Evolutionary conservation across 2,113 vertebrate genomes (phyloP), one percentile per base, ranked within the genome.

Genomic region (Neopipo cinnamomea): DNA sequence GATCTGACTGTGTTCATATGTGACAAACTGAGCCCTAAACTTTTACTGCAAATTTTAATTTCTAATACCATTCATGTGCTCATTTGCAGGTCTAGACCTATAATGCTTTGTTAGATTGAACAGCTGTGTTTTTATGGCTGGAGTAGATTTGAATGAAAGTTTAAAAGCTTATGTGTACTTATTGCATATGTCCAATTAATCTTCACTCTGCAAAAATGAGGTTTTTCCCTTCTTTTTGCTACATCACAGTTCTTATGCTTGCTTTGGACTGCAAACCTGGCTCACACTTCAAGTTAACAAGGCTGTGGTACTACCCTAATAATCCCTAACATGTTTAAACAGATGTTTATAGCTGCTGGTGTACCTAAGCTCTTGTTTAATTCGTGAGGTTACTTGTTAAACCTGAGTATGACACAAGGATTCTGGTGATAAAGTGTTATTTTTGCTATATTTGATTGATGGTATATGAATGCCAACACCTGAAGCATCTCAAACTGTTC

Each of bases 1-100:
- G 30, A 94, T 78, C 82, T 89, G 56, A 28, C 61, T 44, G 24
- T 23, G 66, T 39, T 82, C 62, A 85, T 63, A 62, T 91, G 82
- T 85, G 82, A 83, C 63, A 90, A 89, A 83, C 49, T 63, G 19
- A 55, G 59, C 59, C 63, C 71, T 76, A 85, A 94, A 87, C 59
- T 94, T 93, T 91, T 76, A 93, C 24, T 90, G 79, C 75, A 37
- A 42, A 63, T 96, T 94, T 95, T 90, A 73, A 93, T 96, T 96
- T 85, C 85, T 95, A 88, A 83, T 93, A 44, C 83, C 33, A 75
- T 93, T 94, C 84, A 86, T 49, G 46, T 59, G 85, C 85, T 94
- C 89, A 93, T 95, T 96, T 94, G 78, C 94, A 93, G 88, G 93
- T 96, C 96, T 96, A 96, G 96, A 95, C 93, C 71, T 93, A 74